Evolutionary conservation across 2,888 invertebrate genomes (phyloP).

Genomic region (Brachypterus glaber): DNA sequence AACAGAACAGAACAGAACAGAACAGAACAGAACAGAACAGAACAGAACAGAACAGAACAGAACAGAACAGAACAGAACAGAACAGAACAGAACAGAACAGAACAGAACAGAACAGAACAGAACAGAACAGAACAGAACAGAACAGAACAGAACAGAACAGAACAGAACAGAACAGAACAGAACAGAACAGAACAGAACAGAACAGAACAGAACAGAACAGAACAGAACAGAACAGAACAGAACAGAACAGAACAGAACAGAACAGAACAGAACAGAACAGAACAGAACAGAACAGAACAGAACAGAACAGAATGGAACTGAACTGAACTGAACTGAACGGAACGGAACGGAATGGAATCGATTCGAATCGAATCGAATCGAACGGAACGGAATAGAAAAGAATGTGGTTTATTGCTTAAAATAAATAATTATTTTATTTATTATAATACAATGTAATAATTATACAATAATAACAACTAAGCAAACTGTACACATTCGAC

Average conservation of each 20-base stretch:
- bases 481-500: too few species aligned
- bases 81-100: constrained; percentile 10
- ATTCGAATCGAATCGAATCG: too few species aligned
- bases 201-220: constrained; percentile 10
- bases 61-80: constrained; percentile 8
- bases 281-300: constrained; percentile 1
- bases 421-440: too few species aligned
- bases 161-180: constrained; percentile 6
- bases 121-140: constrained; percentile 2
- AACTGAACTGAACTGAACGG: too few species aligned
- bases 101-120: constrained; percentile 4
- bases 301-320: constrained; percentile 3
- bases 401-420: too few species aligned
- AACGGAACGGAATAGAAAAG: too few species aligned
- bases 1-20: constrained; percentile 10
- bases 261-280: constrained; percentile 8
- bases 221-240: constrained; percentile 9
- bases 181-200: too few species aligned
- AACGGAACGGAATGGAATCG: too few species aligned
- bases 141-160: not conserved
- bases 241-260: constrained; percentile 10
- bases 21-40: constrained; percentile 10
- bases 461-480: too few species aligned
- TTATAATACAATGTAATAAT: too few species aligned
- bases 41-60: constrained; percentile 10